Evolutionary conservation across 2,797 vertebrate genomes (phyloP).

Genomic region (Acanthurus tractus): DNA sequence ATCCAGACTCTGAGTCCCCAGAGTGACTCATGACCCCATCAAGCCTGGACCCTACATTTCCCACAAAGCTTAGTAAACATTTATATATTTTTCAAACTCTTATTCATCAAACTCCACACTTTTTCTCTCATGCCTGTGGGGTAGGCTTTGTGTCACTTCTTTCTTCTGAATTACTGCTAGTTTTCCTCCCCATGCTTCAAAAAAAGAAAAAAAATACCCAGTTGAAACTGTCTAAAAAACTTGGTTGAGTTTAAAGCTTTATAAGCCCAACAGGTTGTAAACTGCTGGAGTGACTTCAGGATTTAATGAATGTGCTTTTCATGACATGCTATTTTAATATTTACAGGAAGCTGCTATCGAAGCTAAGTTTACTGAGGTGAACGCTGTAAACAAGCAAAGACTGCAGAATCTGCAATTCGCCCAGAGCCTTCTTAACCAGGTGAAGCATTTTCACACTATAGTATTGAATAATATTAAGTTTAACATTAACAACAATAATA

Average conservation of each 20-base stretch:
- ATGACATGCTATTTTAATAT: constrained; percentile 22
- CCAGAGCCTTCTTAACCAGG: constrained; percentile 92
- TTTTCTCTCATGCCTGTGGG: too few species aligned
- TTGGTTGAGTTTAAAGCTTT: neutral
- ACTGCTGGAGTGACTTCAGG: neutral
- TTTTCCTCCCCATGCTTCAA: neutral
- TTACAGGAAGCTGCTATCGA: constrained; percentile 92
- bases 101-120: too few species aligned
- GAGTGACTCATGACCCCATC: too few species aligned
- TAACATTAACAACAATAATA: too few species aligned
- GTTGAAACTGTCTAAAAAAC: neutral
- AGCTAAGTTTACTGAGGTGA: constrained; percentile 94
- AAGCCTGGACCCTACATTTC: too few species aligned
- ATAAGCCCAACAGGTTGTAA: neutral
- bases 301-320: neutral
- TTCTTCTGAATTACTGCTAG: neutral
- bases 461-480: neutral
- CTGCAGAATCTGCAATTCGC: constrained; percentile 94
- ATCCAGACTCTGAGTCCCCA: too few species aligned
- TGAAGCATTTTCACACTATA: constrained; percentile 67
- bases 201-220: neutral
- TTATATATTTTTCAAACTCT: too few species aligned
- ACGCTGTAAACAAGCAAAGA: constrained; percentile 91
- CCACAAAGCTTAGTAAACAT: too few species aligned
- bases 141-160: neutral